phyloP scores from a whole-genome alignment of 2,113 vertebrate species.

The Sciurus niger region DNA sequence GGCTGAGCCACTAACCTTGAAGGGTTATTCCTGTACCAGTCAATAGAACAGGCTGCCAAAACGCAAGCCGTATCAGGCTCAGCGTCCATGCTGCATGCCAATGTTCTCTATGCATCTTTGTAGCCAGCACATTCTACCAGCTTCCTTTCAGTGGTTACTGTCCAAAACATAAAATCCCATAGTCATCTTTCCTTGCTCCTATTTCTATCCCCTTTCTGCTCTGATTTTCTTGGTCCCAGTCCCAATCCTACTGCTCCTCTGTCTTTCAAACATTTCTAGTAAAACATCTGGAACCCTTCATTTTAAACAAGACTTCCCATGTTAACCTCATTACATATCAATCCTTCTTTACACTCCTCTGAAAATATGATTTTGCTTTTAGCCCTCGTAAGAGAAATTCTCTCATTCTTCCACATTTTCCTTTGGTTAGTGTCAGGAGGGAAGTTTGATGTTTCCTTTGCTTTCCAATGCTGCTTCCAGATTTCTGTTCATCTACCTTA shows the following conservation, averaged over 20 bases:
- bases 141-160: neutral
- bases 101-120: constrained; percentile 5
- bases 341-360: neutral
- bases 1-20: constrained; percentile 39
- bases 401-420: neutral
- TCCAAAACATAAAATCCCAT: neutral
- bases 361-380: neutral
- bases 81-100: neutral
- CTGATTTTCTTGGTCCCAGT: neutral
- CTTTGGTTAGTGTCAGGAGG: neutral
- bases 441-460: neutral
- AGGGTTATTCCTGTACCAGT: neutral
- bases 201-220: neutral
- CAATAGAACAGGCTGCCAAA: neutral
- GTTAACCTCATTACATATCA: neutral
- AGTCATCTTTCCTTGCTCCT: neutral
- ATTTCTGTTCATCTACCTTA: neutral
- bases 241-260: neutral
- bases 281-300: neutral
- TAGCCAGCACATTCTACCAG: neutral
- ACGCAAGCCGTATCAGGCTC: neutral
- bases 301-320: neutral
- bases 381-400: neutral
- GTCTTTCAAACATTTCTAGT: neutral
- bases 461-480: neutral